A percentile compares a stretch with the other conserved stretches of the same genome.
Evolutionary conservation across 2,797 vertebrate species (phyloP).

Genomic region (Pangasius macronema): DNA sequence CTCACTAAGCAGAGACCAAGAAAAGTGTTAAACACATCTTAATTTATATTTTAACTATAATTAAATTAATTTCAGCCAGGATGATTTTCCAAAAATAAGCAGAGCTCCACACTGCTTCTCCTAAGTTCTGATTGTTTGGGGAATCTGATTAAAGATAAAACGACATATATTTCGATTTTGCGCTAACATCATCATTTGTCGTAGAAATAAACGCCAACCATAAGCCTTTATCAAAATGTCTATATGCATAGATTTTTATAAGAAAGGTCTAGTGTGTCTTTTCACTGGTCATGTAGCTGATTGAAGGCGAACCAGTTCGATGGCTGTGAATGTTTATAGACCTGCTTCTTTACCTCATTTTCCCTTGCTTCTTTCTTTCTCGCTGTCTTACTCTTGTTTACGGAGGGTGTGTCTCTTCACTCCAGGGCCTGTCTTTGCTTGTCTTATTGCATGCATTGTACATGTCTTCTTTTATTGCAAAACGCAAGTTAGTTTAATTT

Average conservation of each 20-base stretch:
- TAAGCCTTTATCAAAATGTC: neutral
- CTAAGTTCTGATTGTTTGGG: neutral
- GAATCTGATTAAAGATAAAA: neutral
- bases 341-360: constrained; percentile 27
- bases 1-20: neutral
- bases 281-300: neutral
- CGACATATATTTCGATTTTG: neutral
- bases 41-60: neutral
- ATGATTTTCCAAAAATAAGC: neutral
- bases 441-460: neutral
- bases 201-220: neutral
- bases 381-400: constrained; percentile 58
- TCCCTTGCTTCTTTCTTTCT: neutral
- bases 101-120: neutral
- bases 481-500: neutral
- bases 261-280: neutral
- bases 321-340: neutral
- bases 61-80: neutral
- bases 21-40: neutral
- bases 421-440: neutral
- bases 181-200: neutral
- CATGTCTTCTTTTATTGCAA: neutral
- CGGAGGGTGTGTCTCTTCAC: constrained; percentile 68
- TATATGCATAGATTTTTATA: neutral
- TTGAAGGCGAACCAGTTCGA: constrained; percentile 13